A percentile compares a stretch with the other conserved stretches of the same genome.
These are phyloP conservation scores for Agraylea sexmaculata DNA, from an alignment of 1,140 invertebrate species.

Conservation along the genomic window DNA sequence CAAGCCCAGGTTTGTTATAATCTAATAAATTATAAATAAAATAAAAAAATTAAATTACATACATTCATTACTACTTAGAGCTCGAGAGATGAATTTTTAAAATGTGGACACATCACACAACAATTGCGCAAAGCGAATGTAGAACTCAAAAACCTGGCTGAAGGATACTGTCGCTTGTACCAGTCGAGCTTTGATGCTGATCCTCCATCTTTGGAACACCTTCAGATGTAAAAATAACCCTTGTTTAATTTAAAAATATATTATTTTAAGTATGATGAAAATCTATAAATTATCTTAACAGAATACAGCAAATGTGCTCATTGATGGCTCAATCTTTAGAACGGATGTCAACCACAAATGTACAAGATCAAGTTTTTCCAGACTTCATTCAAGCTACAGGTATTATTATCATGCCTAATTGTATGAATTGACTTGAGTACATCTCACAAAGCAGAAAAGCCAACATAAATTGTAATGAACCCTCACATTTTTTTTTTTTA, in stretches of 20 bases:
- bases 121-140: constrained; percentile 68
- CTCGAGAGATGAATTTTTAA: constrained; percentile 61
- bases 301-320: constrained; percentile 65
- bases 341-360: constrained; percentile 43
- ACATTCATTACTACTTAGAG: constrained; percentile 33
- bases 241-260: neutral
- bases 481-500: neutral
- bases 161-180: constrained; percentile 72
- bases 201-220: constrained; percentile 66
- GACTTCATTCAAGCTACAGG: constrained; percentile 29
- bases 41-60: too few relatives aligned
- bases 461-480: too few relatives aligned
- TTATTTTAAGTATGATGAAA: neutral
- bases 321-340: constrained; percentile 67
- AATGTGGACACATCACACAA: constrained; percentile 70
- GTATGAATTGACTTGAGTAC: too few relatives aligned
- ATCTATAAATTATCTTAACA: constrained; percentile 22
- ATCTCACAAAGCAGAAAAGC: too few relatives aligned
- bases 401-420: constrained; percentile 3
- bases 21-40: too few relatives aligned
- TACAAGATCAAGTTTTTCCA: constrained; percentile 31
- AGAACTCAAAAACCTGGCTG: constrained; percentile 61
- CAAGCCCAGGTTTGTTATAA: constrained; percentile 43
- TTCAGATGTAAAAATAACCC: constrained; percentile 45
- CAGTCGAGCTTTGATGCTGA: constrained; percentile 91